A percentile compares a stretch with the other conserved stretches of the same genome.
Conservation (phyloP, 1,140 invertebrate genomes). For the Calephelis nemesis region DNA sequence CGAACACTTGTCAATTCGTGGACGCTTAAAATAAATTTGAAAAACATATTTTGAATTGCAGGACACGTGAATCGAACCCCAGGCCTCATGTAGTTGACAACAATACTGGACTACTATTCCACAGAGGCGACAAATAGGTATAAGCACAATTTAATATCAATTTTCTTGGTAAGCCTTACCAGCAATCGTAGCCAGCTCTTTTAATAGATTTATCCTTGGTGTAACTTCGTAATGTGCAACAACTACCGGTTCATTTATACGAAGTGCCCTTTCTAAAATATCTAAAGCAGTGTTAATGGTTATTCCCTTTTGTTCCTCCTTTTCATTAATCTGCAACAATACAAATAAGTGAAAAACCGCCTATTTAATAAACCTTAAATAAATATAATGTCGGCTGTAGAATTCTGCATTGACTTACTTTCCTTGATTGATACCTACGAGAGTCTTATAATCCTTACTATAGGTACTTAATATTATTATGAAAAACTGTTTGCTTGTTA, state of each 20-base stretch:
- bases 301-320: background rate
- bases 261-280: background rate
- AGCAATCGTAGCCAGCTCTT: background rate
- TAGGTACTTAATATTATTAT: too few species aligned
- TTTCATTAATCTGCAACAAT: background rate
- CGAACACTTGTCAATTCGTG: too few species aligned
- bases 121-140: too few species aligned
- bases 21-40: too few species aligned
- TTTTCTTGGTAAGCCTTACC: background rate
- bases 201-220: background rate
- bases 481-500: too few species aligned
- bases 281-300: background rate
- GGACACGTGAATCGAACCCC: too few species aligned
- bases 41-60: too few species aligned
- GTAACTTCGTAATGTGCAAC: background rate
- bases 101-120: too few species aligned
- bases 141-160: background rate
- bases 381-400: too few species aligned
- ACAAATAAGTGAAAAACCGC: background rate
- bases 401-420: background rate
- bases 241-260: background rate
- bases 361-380: too few species aligned
- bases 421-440: background rate
- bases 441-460: too few species aligned
- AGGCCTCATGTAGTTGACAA: too few species aligned